Conservation (phyloP, 2,797 vertebrate genomes). For the Pseudochirops cupreus region DNA sequence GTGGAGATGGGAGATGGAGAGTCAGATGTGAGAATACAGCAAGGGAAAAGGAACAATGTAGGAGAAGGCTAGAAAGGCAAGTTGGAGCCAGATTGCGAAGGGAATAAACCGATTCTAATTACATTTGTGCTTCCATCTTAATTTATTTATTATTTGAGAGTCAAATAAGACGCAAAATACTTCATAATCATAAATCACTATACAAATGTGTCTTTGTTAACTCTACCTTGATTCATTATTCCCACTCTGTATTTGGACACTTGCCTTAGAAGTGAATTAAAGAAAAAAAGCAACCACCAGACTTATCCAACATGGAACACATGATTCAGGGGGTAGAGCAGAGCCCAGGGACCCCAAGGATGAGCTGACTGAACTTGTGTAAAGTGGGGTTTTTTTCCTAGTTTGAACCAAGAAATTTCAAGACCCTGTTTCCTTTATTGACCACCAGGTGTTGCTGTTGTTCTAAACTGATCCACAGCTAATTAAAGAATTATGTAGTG, state of each 20-base stretch:
- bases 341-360: neutral
- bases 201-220: neutral
- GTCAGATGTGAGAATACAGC: neutral
- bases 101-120: neutral
- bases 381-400: neutral
- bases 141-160: neutral
- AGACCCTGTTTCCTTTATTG: neutral
- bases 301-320: neutral
- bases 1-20: neutral
- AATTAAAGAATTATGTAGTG: neutral
- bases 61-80: neutral
- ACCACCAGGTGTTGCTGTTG: constrained; percentile 76
- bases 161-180: neutral
- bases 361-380: neutral
- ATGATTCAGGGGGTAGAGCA: neutral
- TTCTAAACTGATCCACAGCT: neutral
- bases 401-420: neutral
- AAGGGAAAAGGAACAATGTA: neutral
- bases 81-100: neutral
- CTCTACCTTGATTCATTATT: neutral
- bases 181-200: neutral
- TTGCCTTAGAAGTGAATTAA: neutral
- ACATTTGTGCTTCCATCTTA: neutral
- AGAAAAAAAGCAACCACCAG: neutral
- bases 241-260: neutral